These are phyloP conservation scores for Ammodramus savannarum DNA, from an alignment of 2,113 vertebrate genomes.

Conservation along the genomic window DNA sequence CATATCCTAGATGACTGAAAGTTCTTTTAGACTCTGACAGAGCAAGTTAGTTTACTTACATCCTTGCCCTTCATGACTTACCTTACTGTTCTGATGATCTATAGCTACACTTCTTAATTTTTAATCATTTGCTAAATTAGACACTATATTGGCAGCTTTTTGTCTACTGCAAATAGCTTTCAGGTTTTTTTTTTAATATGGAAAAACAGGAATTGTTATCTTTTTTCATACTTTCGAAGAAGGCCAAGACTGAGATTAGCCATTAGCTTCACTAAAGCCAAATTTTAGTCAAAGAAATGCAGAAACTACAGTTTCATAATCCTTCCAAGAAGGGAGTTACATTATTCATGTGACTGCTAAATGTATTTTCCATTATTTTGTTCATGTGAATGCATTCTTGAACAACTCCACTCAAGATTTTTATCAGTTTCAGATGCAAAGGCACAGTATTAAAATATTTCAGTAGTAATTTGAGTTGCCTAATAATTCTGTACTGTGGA, in stretches of 20 bases:
- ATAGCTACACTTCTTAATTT: not conserved
- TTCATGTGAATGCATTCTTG: conserved; percentile 48
- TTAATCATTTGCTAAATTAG: not conserved
- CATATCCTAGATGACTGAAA: not conserved
- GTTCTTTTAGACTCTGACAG: not conserved
- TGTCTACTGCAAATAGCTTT: not conserved
- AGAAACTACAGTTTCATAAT: conserved; percentile 21
- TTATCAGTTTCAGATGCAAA: conserved; percentile 48
- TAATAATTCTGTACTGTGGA: not conserved
- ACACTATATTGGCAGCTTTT: not conserved
- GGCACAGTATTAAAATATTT: conserved; percentile 9
- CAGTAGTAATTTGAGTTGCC: not conserved
- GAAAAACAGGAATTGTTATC: not conserved
- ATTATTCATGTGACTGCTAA: conserved; percentile 64
- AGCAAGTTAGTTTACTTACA: not conserved
- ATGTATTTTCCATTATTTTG: conserved; percentile 65
- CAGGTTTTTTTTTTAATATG: not conserved
- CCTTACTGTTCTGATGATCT: not conserved
- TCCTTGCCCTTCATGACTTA: not conserved
- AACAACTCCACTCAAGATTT: conserved; percentile 6
- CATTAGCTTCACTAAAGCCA: conserved; percentile 40
- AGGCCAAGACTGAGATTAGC: not conserved
- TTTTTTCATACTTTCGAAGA: not conserved
- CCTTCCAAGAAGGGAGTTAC: conserved; percentile 56
- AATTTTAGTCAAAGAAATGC: conserved; percentile 47